Evolutionary conservation across 2,888 invertebrate genomes (phyloP), one percentile per base, ranked within the genome.

Genomic region (Apoderus coryli): DNA sequence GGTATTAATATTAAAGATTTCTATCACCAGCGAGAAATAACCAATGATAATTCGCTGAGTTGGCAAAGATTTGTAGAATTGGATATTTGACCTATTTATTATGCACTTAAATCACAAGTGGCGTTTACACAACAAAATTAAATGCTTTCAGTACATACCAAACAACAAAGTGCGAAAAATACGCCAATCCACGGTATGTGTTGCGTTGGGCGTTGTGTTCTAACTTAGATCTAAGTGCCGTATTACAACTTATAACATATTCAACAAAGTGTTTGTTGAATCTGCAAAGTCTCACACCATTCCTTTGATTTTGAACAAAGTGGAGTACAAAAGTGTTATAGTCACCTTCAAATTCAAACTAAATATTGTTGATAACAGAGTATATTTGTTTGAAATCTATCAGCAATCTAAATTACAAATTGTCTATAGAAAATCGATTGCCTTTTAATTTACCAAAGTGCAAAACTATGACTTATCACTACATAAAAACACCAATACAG

Each of bases 41-140:
- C 6, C 7, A 19, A 19, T n/a, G 6, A 7, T 6, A 6, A 19
- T n/a, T 7, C 19, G 6, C 7, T 67, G 35, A 63, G 60, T 42
- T 67, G 67, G 65, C 54, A 56, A 40, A 70, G 69, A 7, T 52
- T 61, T 23, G 56, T 69, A 29, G 63, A 70, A 52, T 35, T 73
- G 31, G 69, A 72, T 45, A 57, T 65, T 3, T 62, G 59, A 25
- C 57, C 62, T 22, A 81, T 82, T n/a, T n/a, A n/a, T 24, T 68
- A 61, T 45, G 53, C 61, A 24, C 40, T 65, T 22, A 49, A 57
- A 26, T 63, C 61, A 3, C 60, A 59, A 43, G 72, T 1, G 58
- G 61, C 29, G 71, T 72, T 24, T 56, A 55, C 10, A 59, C 72
- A 1, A 57, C 64, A 12, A 46, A 76, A 26, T 60, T 64, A 34